A percentile compares a stretch with the other conserved stretches of the same genome.
Evolutionary conservation across 2,797 vertebrate genomes (phyloP).

Genomic region (Lutjanus campechanus): DNA sequence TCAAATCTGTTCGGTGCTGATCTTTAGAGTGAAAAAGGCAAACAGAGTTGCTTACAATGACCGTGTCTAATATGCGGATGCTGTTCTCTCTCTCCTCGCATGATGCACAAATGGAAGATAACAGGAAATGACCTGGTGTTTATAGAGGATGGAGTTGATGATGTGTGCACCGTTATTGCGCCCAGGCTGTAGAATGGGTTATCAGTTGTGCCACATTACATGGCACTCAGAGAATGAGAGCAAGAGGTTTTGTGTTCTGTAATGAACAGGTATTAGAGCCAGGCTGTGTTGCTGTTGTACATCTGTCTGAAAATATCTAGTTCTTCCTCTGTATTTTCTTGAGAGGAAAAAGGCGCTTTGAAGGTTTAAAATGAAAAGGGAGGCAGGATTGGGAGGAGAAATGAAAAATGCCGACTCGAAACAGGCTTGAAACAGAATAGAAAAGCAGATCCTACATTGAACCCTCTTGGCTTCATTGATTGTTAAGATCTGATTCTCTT

Average conservation of each 20-base stretch:
- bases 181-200: slow-evolving; percentile 26
- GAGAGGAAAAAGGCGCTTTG: slow-evolving; percentile 32
- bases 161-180: slow-evolving; percentile 25
- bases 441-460: slow-evolving; percentile 41
- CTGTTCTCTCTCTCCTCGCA: slow-evolving; percentile 5
- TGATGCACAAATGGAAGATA: slow-evolving; percentile 20
- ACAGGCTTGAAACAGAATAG: slow-evolving; percentile 47
- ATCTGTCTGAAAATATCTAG: slow-evolving; percentile 21
- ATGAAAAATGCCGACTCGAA: slow-evolving; percentile 23
- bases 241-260: slow-evolving; percentile 41
- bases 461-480: slow-evolving; percentile 25
- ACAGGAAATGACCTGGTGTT: slow-evolving; percentile 29
- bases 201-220: slow-evolving; percentile 40
- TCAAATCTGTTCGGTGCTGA: not conserved
- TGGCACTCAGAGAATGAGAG: slow-evolving; percentile 18
- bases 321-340: slow-evolving; percentile 13
- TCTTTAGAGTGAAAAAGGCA: not conserved
- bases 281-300: slow-evolving; percentile 11
- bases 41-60: not conserved
- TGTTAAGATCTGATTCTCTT: slow-evolving; percentile 18
- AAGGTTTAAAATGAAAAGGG: slow-evolving; percentile 35
- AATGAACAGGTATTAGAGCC: slow-evolving; percentile 36
- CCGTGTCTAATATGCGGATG: slow-evolving; percentile 2
- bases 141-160: slow-evolving; percentile 32
- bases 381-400: slow-evolving; percentile 29